Evolutionary conservation across 2,797 vertebrate genomes (phyloP).

Genomic region (Oreochromis grahami): DNA sequence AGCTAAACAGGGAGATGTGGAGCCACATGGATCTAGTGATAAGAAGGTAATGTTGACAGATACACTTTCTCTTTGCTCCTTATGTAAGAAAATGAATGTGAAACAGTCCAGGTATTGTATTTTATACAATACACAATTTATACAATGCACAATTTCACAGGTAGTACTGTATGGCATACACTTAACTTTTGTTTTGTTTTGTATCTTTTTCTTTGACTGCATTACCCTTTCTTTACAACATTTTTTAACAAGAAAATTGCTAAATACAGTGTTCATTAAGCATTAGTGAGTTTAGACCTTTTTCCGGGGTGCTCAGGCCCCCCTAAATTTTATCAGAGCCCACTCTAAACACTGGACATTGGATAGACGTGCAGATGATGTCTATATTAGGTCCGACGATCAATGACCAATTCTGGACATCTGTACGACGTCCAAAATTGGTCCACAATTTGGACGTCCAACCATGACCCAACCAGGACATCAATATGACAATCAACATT

Average conservation of each 20-base stretch:
- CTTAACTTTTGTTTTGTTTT: neutral
- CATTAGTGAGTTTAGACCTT: neutral
- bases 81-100: neutral
- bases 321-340: neutral
- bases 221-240: neutral
- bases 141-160: neutral
- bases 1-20: neutral
- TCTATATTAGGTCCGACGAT: neutral
- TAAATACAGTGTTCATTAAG: neutral
- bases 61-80: neutral
- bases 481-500: neutral
- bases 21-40: neutral
- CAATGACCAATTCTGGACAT: neutral
- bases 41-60: neutral
- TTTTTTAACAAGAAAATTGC: neutral
- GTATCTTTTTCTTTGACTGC: neutral
- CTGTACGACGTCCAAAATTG: neutral
- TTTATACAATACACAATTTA: neutral
- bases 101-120: neutral
- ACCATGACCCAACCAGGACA: neutral
- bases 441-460: neutral
- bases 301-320: neutral
- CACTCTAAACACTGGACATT: neutral
- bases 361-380: neutral
- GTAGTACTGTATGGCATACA: neutral